Base-by-base conservation (phyloP, 1,140 invertebrate genomes). In the Onthophagus taurus region DNA sequence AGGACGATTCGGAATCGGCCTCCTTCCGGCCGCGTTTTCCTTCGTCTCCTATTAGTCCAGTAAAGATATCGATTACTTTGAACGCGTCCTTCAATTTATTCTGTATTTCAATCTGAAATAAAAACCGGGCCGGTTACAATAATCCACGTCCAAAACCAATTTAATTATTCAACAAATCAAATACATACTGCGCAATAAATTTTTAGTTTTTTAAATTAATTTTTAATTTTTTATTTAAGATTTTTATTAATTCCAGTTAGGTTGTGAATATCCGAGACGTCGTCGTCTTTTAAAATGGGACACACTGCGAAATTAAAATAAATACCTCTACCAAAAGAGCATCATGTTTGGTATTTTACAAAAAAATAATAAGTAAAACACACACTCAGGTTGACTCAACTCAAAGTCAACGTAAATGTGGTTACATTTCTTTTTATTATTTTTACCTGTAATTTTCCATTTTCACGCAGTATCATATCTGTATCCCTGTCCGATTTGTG, bases 1-100 rank as follows among this genome's bases (percentile, higher is more conserved):
- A 30, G 38, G n/a, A 3, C 11, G 43, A 31, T 63, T 54, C 14
- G 18, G 17, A 11, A 13, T n/a, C n/a, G n/a, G n/a, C 38, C 3
- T 41, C 23, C 11, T 7, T 17, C 24, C 29, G 16, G 14, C 21
- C 18, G 8, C 24, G 11, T 41, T 41, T 41, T 16, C 21, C 12
- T 11, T 58, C 58, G 0, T 68, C 72, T 56, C 81, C 78, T 45
- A 88, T 86, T 51, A 87, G 83, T 17, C 77, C 77, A 21, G 81
- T 83, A 34, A 88, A 65, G 81, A 87, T 87, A 52, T 88, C 83
- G 51, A 88, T 84, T 1, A 87, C 83, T 63, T 85, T 86, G 63
- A 80, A 77, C 52, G 86, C 84, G 0, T 83, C 82, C 63, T 83
- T 85, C 64, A 87, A 66, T 70, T 86, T 87, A 53, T 77, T 83